Evolutionary conservation across 2,113 vertebrate species (phyloP), one percentile per base, ranked within the genome.

Genomic region (Stegostoma tigrinum): DNA sequence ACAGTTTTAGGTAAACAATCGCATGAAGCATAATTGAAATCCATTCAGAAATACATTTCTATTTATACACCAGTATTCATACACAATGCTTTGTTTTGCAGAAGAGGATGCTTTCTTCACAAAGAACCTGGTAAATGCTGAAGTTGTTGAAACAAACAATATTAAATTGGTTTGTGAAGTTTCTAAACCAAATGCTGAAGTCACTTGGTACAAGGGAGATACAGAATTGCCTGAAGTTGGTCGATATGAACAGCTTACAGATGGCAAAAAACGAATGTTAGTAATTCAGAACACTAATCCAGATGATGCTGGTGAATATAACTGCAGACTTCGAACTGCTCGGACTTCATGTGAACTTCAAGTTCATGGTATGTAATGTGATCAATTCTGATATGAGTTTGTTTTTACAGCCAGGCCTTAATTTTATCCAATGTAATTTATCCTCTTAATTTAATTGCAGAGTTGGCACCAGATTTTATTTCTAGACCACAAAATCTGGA

Each of bases 31-130:
- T 70, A 38, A 94, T 55, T 91, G 55, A 72, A 91, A 75, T 61
- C 10, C 42, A 38, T 52, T 94, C 30, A 93, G 38, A n/a, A 95
- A 48, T 45, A 45, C 24, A 6, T 64, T 93, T 72, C n/a, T 68
- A 17, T 21, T 96, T 15, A 85, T 96, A 34, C 55, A 23, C 75
- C 95, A 42, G 55, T 6, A 95, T 30, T 66, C 93, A 83, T 4
- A 83, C 45, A 45, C 42, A 55, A 66, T n/a, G 61, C 14, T n/a
- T n/a, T 87, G 48, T 95, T 94, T 97, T 97, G 78, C 98, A 99
- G 99, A 99, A 98, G 99, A 99, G 97, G 99, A 98, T 90, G 98
- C 98, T 96, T 97, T 98, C 96, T 99, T 99, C 97, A 99, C 98
- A 34, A 99, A 99, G 98, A 99, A 99, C 97, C 98, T 99, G 96